Evolutionary conservation across 2,797 vertebrate species (phyloP).

Genomic region (Pygocentrus nattereri): DNA sequence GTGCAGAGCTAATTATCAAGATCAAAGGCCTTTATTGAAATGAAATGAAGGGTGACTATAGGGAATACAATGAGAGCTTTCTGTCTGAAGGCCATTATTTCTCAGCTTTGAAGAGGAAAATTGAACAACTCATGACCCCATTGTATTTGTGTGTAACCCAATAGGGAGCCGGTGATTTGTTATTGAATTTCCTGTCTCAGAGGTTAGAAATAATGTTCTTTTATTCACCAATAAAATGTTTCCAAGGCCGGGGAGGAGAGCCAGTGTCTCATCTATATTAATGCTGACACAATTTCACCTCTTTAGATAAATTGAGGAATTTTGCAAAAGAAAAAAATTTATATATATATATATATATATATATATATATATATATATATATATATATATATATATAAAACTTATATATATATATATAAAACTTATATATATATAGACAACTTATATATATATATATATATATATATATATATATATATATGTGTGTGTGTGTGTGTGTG

Average conservation of each 20-base stretch:
- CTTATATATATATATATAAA: too few species aligned
- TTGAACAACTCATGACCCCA: background rate
- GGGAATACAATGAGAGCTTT: slow-evolving; percentile 1
- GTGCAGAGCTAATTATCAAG: background rate
- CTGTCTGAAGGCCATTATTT: background rate
- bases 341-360: background rate
- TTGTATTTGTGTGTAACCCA: background rate
- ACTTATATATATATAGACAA: too few species aligned
- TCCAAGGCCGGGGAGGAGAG: background rate
- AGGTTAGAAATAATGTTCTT: slow-evolving; percentile 17
- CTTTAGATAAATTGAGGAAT: background rate
- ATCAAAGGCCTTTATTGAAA: slow-evolving; percentile 2
- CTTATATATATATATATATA: too few species aligned
- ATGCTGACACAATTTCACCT: background rate
- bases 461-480: too few species aligned
- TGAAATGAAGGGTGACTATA: background rate
- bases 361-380: too few species aligned
- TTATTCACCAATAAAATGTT: slow-evolving; percentile 21
- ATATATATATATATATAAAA: background rate
- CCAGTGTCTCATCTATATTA: background rate
- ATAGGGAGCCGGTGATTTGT: background rate
- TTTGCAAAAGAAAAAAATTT: too few species aligned
- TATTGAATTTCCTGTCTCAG: slow-evolving; percentile 6
- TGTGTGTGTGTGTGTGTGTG: too few species aligned
- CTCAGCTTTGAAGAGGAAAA: slow-evolving; percentile 12